Evolutionary conservation across 2,113 vertebrate species (phyloP).

Genomic region (Camelus dromedarius): DNA sequence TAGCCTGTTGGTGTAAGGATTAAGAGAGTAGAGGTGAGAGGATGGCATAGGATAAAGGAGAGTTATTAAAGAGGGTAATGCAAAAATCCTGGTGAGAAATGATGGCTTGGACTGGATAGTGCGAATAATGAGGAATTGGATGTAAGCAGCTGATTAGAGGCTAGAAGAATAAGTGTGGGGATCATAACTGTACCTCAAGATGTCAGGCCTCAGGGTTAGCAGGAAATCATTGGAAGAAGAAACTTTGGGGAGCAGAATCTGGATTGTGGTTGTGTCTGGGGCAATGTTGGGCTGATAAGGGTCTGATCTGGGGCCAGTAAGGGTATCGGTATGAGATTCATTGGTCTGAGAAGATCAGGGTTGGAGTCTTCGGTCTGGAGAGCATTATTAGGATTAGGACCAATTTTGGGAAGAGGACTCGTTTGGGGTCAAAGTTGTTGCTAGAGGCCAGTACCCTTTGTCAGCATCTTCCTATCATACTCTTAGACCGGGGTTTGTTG

Average conservation of each 20-base stretch:
- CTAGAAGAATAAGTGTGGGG: background rate
- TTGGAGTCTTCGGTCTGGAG: background rate
- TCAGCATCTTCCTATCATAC: background rate
- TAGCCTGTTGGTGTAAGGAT: background rate
- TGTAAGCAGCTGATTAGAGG: background rate
- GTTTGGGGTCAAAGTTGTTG: background rate
- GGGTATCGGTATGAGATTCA: background rate
- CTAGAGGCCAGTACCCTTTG: background rate
- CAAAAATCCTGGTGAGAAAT: background rate
- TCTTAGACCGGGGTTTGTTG: background rate
- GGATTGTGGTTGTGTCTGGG: background rate
- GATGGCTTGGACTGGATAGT: background rate
- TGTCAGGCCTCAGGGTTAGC: background rate
- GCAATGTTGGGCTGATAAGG: background rate
- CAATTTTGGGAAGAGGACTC: background rate
- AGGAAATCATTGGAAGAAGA: background rate
- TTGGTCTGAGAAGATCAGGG: background rate
- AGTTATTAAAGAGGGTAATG: background rate
- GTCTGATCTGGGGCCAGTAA: background rate
- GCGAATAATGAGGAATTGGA: background rate
- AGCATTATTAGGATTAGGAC: background rate
- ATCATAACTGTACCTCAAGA: background rate
- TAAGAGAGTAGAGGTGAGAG: background rate
- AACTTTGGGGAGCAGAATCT: background rate
- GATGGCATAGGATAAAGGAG: background rate